Evolutionary conservation across 1,140 invertebrate species (phyloP).

Genomic region (Dolichoris vasculosae): DNA sequence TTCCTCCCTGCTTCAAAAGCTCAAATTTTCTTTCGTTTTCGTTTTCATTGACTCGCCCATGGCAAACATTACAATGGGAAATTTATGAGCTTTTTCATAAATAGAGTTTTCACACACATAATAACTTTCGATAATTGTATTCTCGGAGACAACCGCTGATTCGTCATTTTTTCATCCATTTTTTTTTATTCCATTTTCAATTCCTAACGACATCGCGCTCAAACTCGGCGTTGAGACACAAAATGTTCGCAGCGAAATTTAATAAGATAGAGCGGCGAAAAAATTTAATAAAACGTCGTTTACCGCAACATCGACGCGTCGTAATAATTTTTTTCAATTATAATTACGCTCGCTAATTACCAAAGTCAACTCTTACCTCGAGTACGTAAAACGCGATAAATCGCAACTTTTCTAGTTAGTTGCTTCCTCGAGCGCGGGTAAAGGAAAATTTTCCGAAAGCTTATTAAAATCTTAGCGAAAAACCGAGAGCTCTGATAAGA

Average conservation of each 20-base stretch:
- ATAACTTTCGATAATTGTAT: neutral
- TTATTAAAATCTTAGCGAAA: slow-evolving; percentile 10
- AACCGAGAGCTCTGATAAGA: neutral
- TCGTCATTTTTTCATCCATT: neutral
- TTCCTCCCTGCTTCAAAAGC: neutral
- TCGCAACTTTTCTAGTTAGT: slow-evolving; percentile 15
- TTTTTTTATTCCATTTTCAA: neutral
- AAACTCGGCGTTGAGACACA: too few species aligned
- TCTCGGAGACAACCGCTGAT: neutral
- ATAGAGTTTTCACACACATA: neutral
- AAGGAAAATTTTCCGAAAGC: neutral
- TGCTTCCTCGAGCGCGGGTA: too few species aligned
- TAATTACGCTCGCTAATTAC: too few species aligned
- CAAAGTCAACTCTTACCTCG: too few species aligned
- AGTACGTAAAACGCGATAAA: too few species aligned
- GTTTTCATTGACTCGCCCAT: neutral
- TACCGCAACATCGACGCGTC: too few species aligned
- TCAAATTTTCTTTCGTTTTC: slow-evolving; percentile 9
- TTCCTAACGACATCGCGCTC: neutral
- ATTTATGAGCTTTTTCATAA: neutral
- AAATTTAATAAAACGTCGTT: too few species aligned
- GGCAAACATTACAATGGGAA: neutral
- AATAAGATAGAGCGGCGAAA: too few species aligned
- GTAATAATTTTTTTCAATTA: too few species aligned
- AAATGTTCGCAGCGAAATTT: too few species aligned